These are phyloP conservation scores for Aromia moschata DNA, from an alignment of 2,888 invertebrate genomes.

Conservation along the genomic window DNA sequence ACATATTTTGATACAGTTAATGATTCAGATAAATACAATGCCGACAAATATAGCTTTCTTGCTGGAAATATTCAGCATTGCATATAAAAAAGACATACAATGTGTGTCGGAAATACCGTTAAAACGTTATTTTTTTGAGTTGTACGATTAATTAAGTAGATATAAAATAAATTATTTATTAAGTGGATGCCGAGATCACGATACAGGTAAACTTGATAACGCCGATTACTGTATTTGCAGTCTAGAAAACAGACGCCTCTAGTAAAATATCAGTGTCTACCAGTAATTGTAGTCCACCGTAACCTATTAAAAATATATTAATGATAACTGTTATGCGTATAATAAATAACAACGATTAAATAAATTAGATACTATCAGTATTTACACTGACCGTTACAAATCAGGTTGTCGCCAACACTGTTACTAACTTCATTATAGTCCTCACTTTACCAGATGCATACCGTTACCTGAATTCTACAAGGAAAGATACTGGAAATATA, in stretches of 20 bases:
- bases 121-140: not conserved
- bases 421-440: not conserved
- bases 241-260: conserved; percentile 4
- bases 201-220: conserved; percentile 3
- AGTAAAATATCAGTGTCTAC: conserved; percentile 10
- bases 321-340: conserved; percentile 1
- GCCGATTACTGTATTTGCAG: conserved; percentile 1
- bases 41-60: too few relatives aligned
- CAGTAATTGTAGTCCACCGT: not conserved
- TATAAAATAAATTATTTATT: conserved; percentile 7
- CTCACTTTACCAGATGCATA: not conserved
- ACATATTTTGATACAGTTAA: too few relatives aligned
- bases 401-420: conserved; percentile 3
- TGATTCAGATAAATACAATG: too few relatives aligned
- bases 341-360: conserved; percentile 9
- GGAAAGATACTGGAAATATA: too few relatives aligned
- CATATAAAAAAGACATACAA: not conserved
- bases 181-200: not conserved
- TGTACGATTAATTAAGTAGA: not conserved
- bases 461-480: too few relatives aligned
- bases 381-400: conserved; percentile 5
- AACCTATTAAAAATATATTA: conserved; percentile 1
- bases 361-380: conserved; percentile 10
- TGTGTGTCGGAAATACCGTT: not conserved
- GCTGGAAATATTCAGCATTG: not conserved